Evolutionary conservation across 2,888 invertebrate genomes (phyloP).

Genomic region (Nomada lathburiana): DNA sequence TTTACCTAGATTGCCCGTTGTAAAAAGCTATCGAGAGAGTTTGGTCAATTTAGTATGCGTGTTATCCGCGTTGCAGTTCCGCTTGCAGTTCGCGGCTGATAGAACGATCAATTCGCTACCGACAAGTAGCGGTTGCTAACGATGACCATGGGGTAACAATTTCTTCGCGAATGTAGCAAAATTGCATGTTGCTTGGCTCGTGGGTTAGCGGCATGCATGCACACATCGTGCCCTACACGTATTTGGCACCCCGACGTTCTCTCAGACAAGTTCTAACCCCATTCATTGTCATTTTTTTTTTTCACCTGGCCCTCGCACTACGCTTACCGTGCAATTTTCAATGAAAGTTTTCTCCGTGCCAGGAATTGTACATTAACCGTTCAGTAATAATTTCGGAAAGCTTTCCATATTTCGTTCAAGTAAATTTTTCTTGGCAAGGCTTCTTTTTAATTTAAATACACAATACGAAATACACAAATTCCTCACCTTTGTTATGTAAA

Average conservation of each 20-base stretch:
- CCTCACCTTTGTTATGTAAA: too few relatives aligned
- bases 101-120: slow-evolving; percentile 45
- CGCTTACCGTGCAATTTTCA: slow-evolving; percentile 25
- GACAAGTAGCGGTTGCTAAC: slow-evolving; percentile 38
- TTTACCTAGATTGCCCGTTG: background rate
- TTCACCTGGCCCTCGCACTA: background rate
- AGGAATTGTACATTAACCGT: background rate
- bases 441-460: background rate
- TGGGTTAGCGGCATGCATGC: slow-evolving; percentile 53
- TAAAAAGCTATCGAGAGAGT: background rate
- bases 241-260: slow-evolving; percentile 28
- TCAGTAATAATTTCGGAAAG: background rate
- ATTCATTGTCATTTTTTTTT: slow-evolving; percentile 35
- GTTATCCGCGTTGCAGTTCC: slow-evolving; percentile 23
- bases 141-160: slow-evolving; percentile 59
- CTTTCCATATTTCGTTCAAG: background rate
- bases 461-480: background rate
- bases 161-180: slow-evolving; percentile 72
- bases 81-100: slow-evolving; percentile 26
- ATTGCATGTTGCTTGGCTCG: slow-evolving; percentile 65
- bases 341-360: slow-evolving; percentile 11
- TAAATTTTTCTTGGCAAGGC: background rate
- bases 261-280: slow-evolving; percentile 11
- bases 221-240: slow-evolving; percentile 43
- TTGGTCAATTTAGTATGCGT: slow-evolving; percentile 28